Conservation (phyloP, 37 sponge, comb jelly and placozoan genomes). For the Aplysina aerophoba region DNA sequence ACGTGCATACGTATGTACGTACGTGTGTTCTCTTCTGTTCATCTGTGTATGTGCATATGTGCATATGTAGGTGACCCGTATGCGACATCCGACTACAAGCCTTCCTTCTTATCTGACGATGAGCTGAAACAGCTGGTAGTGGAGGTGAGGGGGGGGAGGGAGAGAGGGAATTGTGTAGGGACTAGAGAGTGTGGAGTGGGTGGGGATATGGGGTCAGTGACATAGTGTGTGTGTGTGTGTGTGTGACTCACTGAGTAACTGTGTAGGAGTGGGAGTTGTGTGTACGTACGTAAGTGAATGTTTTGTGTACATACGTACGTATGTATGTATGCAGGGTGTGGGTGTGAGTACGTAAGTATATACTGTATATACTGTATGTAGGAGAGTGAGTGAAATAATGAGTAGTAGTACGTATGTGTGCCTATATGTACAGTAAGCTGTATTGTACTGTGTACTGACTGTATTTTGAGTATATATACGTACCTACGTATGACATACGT, state of each 20-base stretch:
- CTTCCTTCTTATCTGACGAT: constrained; percentile 84
- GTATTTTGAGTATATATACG: not conserved
- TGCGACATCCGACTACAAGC: constrained; percentile 62
- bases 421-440: not conserved
- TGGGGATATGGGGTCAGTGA: too few relatives aligned
- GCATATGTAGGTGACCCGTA: constrained; percentile 54
- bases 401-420: too few relatives aligned
- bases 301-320: constrained; percentile 10
- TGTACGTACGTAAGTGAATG: constrained; percentile 12
- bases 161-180: too few relatives aligned
- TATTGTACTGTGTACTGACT: not conserved
- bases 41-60: not conserved
- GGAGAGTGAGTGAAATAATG: too few relatives aligned
- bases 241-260: too few relatives aligned
- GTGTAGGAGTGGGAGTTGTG: too few relatives aligned
- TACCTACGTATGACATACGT: not conserved
- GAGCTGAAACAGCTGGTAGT: constrained; percentile 91
- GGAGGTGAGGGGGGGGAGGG: constrained; percentile 76
- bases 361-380: not conserved
- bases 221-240: too few relatives aligned
- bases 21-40: not conserved
- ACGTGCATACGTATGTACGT: not conserved
- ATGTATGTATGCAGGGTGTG: too few relatives aligned
- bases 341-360: not conserved
- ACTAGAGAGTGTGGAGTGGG: too few relatives aligned